Evolutionary conservation across 2,113 vertebrate genomes (phyloP).

Genomic region (Kobus ellipsiprymnus): DNA sequence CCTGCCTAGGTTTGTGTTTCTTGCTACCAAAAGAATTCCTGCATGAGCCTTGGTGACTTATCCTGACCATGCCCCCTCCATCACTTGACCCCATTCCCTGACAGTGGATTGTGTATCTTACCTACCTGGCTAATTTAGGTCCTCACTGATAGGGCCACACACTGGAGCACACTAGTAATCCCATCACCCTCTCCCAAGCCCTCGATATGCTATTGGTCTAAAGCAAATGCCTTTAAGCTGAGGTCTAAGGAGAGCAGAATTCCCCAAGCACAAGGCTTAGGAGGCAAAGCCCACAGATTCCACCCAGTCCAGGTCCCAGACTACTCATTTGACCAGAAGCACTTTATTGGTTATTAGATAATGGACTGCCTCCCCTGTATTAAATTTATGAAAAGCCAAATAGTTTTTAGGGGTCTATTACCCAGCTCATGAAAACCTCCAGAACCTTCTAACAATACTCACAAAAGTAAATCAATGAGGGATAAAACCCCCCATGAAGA

Average conservation of each 20-base stretch:
- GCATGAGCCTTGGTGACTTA: no score
- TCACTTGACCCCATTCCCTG: rapidly evolving
- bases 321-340: background rate
- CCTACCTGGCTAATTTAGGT: background rate
- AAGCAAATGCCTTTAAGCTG: background rate
- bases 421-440: no score
- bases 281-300: background rate
- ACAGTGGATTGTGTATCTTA: rapidly evolving
- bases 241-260: background rate
- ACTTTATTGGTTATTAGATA: background rate
- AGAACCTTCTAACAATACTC: no score
- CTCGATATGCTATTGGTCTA: background rate
- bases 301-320: no score
- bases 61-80: rapidly evolving
- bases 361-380: background rate
- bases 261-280: rapidly evolving
- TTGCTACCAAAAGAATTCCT: background rate
- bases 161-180: no score
- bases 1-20: background rate
- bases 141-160: background rate
- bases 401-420: background rate
- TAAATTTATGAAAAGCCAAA: background rate
- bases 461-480: background rate
- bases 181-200: background rate
- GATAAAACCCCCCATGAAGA: background rate